Conservation (phyloP, 1,140 invertebrate species). For the Bemisia tabaci region DNA sequence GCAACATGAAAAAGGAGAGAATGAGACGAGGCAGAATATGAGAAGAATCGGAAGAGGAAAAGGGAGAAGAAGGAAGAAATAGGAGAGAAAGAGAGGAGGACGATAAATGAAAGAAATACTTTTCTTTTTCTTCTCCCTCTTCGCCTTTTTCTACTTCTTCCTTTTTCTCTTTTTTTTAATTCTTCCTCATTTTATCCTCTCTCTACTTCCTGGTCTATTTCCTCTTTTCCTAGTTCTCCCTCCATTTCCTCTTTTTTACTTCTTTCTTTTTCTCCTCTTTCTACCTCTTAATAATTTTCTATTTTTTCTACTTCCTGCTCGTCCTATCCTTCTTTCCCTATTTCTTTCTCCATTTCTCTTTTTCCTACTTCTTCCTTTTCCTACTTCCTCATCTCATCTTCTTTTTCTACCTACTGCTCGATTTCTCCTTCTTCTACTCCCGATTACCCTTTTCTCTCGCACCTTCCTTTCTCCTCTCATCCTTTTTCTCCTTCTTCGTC, state of each 20-base stretch:
- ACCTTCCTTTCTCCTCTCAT: background rate
- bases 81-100: too few relatives aligned
- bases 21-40: too few relatives aligned
- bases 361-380: background rate
- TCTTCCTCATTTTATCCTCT: background rate
- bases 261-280: background rate
- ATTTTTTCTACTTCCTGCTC: background rate
- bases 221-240: background rate
- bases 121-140: background rate
- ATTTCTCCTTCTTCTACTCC: background rate
- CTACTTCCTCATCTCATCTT: background rate
- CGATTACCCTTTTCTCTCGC: background rate
- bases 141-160: background rate
- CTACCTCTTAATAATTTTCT: background rate
- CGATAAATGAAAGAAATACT: too few relatives aligned
- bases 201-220: background rate
- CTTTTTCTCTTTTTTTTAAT: background rate
- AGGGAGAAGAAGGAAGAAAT: too few relatives aligned
- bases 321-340: background rate
- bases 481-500: constrained; percentile 10
- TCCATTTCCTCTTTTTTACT: background rate
- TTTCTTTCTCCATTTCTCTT: background rate
- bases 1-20: too few relatives aligned
- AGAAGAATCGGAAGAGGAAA: too few relatives aligned
- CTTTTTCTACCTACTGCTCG: background rate